Base-by-base conservation (phyloP, 2,888 invertebrate genomes). In the Sminthurides aquaticus region DNA sequence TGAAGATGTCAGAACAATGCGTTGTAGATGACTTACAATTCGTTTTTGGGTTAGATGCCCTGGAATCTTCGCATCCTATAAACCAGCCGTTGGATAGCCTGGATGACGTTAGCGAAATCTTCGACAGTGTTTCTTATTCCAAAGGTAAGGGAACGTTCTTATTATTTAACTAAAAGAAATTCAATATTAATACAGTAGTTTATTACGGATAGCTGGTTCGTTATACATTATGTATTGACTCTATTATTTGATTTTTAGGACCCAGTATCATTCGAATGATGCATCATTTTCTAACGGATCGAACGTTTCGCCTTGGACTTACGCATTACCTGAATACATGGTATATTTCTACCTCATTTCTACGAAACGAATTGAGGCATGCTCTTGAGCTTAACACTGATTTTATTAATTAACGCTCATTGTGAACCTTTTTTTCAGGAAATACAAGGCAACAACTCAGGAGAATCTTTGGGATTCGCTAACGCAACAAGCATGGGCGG, bases 261-360 rank as follows among this genome's bases (percentile, higher is more conserved):
- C 86, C 91, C 0, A 85, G 87, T 0, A 83, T 97, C 55, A 85
- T 97, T 67, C 83, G 94, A 56, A 97, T 97, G 96, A 91, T 96
- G 88, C 86, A 87, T 72, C 82, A 87, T 77, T 89, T 91, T 79
- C 83, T 96, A 26, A 93, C 94, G 0, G 85, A 88, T 57, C 82
- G 85, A 0, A 82, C 86, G 20, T 88, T 91, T 78, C 82, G 84
- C 69, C 79, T 81, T 5, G 88, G 88, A 11, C 81, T 89, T 15
- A 84, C 84, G 65, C 84, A 86, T 71, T 90, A 90, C 76, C 79
- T 90, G 34, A 85, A 84, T 20, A 83, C 68, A 67, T 72, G 73
- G 76, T 76, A 63, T 52, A 20, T 8, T 70, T 69, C 24, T 25
- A 48, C 52, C 20, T 55, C 20, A 57, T 2, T 27, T 3, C 29